Evolutionary conservation across 2,888 invertebrate species (phyloP), one percentile per base, ranked within the genome.

Genomic region (Thelaira solivaga): DNA sequence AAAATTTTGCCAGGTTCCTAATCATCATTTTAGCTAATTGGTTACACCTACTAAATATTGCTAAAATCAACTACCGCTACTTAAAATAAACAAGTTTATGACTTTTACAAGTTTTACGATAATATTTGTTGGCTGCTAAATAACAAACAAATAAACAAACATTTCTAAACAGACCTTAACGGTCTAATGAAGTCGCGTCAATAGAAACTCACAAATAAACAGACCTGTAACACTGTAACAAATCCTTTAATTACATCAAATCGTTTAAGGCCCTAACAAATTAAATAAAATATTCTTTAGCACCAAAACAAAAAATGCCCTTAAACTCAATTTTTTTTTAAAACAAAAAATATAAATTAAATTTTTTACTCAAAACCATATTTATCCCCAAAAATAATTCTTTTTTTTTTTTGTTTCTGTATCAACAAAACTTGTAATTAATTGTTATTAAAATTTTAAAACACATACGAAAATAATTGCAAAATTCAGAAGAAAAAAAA

Each of bases 181-280:
- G 20, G 11, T 5, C 73, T 81, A 82, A 81, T 82, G 80, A 81
- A 71, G 81, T 75, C 78, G 81, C 81, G 76, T 39, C 72, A 45
- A 18, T 43, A 36, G 36, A n/a, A n/a, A n/a, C n/a, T 26, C 43
- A 51, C 39, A 36, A 61, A 62, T 53, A 65, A 39, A 51, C 53
- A 62, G 62, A 34, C 16, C 16, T 65, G 45, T 47, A 55, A 49
- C 6, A 45, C 67, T 51, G 73, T 73, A 59, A 18, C 57, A 65
- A 73, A 73, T 64, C 45, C 36, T 55, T 55, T 73, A 65, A 73
- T 49, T 47, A 11, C 49, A 65, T 73, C 41, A 57, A 73, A 65
- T 65, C 57, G 65, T 65, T 49, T 65, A 71, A 62, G 36, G 43
- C 51, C 59, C 24, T 57, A 24, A 34, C 31, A 65, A 45, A 18